Percentiles rank a stretch among this genome's conserved stretches.
These are phyloP conservation scores for Pterocles orientalis DNA, from an alignment of 2,113 vertebrate species.

Conservation along the genomic window DNA sequence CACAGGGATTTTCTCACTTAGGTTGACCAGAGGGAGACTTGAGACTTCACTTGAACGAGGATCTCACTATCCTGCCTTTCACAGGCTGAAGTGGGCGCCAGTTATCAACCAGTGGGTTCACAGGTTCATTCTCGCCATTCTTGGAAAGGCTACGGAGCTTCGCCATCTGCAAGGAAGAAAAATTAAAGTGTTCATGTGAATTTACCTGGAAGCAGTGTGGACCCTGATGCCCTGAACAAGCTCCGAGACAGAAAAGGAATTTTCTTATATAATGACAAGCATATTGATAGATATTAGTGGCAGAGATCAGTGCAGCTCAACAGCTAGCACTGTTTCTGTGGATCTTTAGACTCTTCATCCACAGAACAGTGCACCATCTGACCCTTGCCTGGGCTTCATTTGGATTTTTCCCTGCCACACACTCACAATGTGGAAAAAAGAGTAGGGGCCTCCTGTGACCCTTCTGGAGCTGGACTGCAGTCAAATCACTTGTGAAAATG, in stretches of 20 bases:
- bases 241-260: not conserved
- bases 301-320: not conserved
- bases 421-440: not conserved
- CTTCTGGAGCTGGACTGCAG: not conserved
- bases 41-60: conserved; percentile 79
- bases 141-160: conserved; percentile 87
- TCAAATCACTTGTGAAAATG: not conserved
- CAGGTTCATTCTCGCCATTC: conserved; percentile 78
- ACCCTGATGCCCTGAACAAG: not conserved
- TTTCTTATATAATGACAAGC: not conserved
- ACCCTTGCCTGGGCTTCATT: not conserved
- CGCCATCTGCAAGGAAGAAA: conserved; percentile 81
- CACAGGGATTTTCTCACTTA: conserved; percentile 7
- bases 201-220: not conserved
- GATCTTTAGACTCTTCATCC: not conserved
- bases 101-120: conserved; percentile 87
- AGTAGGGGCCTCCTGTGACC: not conserved
- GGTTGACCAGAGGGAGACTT: not conserved
- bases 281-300: not conserved
- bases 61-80: conserved; percentile 85
- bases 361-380: not conserved
- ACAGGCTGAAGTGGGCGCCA: conserved; percentile 92
- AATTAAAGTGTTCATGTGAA: not conserved
- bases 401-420: not conserved
- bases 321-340: not conserved